These are phyloP conservation scores for Corydoras sp. DNA, from an alignment of 2,113 vertebrate genomes.

Conservation along the genomic window DNA sequence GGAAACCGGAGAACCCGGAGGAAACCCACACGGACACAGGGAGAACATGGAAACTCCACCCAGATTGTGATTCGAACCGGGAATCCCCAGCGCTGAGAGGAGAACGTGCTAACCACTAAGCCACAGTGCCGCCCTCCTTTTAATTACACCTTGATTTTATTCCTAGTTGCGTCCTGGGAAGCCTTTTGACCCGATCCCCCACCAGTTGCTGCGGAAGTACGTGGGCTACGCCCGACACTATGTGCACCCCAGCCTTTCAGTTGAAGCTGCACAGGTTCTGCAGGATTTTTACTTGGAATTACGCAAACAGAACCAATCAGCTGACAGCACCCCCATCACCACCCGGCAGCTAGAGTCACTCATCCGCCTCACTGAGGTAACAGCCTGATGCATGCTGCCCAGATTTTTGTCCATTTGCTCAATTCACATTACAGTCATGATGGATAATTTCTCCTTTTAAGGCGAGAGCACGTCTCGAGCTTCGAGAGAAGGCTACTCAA, in stretches of 20 bases:
- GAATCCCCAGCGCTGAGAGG: too few relatives aligned
- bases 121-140: too few relatives aligned
- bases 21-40: too few relatives aligned
- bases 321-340: constrained; percentile 88
- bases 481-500: constrained; percentile 83
- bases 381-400: neutral
- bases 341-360: constrained; percentile 92
- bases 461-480: constrained; percentile 89
- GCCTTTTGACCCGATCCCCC: constrained; percentile 80
- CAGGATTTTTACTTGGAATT: constrained; percentile 92
- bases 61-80: too few relatives aligned
- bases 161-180: constrained; percentile 75
- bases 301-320: constrained; percentile 78
- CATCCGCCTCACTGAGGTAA: constrained; percentile 87
- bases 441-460: constrained; percentile 49
- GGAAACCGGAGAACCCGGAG: too few relatives aligned
- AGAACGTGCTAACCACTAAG: too few relatives aligned
- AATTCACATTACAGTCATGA: neutral
- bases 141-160: neutral
- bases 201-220: constrained; percentile 86
- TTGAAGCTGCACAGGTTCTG: constrained; percentile 80
- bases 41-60: too few relatives aligned
- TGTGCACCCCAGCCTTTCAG: constrained; percentile 76
- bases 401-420: neutral
- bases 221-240: constrained; percentile 92